Evolutionary conservation across 1,140 invertebrate genomes (phyloP).

Genomic region (Sycobia sp.): DNA sequence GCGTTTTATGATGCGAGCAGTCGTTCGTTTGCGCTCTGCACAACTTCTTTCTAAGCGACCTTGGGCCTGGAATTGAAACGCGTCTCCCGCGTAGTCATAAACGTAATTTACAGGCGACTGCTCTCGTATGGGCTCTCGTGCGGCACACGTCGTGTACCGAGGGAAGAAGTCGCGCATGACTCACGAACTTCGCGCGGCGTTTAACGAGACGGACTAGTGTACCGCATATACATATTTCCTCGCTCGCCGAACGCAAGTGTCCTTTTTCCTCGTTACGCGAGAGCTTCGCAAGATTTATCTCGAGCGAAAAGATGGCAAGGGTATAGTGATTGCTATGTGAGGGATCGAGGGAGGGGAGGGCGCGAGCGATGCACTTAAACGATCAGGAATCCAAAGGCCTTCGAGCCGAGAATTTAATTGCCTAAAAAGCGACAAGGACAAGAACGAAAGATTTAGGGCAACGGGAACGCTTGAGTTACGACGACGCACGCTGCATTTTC

Average conservation of each 20-base stretch:
- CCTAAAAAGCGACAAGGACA: no score
- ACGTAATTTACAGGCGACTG: constrained; percentile 24
- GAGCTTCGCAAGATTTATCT: constrained; percentile 8
- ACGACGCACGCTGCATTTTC: constrained; percentile 53
- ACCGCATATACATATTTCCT: not conserved
- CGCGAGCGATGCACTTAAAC: constrained; percentile 13
- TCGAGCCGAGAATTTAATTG: not conserved
- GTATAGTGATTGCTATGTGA: no score
- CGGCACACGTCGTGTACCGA: not conserved
- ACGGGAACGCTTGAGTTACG: constrained; percentile 8
- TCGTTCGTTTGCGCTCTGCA: not conserved
- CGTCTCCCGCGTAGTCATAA: constrained; percentile 1
- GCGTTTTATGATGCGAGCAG: not conserved
- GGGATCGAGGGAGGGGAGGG: not conserved
- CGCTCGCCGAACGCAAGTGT: not conserved
- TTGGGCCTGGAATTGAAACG: constrained; percentile 19
- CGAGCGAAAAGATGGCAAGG: not conserved
- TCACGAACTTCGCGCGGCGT: not conserved
- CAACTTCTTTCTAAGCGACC: no score
- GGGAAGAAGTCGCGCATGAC: no score
- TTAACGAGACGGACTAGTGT: not conserved
- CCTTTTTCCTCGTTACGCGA: not conserved
- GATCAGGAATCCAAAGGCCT: not conserved
- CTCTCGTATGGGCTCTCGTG: no score
- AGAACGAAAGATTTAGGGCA: no score